Percentiles rank a stretch among this genome's conserved stretches.
These are phyloP conservation scores for Manacus vitellinus DNA, from an alignment of 2,113 vertebrate genomes.

Conservation along the genomic window DNA sequence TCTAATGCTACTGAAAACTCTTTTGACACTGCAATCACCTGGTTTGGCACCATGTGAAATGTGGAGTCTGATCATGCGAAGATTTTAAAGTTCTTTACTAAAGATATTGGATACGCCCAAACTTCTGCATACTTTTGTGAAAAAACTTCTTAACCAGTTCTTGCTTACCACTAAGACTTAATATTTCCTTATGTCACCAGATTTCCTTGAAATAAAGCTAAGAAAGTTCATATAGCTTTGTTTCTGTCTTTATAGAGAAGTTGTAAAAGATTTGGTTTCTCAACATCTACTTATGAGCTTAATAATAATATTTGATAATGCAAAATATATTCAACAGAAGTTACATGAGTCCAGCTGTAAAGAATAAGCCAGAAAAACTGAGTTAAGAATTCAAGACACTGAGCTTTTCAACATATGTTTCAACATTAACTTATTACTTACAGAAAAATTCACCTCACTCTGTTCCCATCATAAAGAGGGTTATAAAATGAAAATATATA, in stretches of 20 bases:
- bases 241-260: neutral
- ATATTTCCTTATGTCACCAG: neutral
- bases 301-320: slow-evolving; percentile 49
- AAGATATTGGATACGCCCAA: neutral
- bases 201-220: neutral
- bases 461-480: slow-evolving; percentile 45
- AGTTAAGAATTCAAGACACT: slow-evolving; percentile 25
- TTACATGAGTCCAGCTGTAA: slow-evolving; percentile 15
- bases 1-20: neutral
- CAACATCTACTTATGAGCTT: neutral
- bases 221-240: neutral
- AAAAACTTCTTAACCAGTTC: neutral
- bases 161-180: neutral
- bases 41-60: neutral
- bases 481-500: slow-evolving; percentile 72
- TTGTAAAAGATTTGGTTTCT: neutral
- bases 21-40: neutral
- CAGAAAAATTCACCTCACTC: slow-evolving; percentile 58
- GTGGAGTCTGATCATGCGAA: neutral
- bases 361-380: neutral
- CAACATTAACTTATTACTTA: slow-evolving; percentile 66
- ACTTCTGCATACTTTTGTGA: neutral
- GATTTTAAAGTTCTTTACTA: neutral
- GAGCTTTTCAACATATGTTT: slow-evolving; percentile 70
- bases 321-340: slow-evolving; percentile 32